Evolutionary conservation across 2,888 invertebrate species (phyloP).

Genomic region (Brenthis hecate): DNA sequence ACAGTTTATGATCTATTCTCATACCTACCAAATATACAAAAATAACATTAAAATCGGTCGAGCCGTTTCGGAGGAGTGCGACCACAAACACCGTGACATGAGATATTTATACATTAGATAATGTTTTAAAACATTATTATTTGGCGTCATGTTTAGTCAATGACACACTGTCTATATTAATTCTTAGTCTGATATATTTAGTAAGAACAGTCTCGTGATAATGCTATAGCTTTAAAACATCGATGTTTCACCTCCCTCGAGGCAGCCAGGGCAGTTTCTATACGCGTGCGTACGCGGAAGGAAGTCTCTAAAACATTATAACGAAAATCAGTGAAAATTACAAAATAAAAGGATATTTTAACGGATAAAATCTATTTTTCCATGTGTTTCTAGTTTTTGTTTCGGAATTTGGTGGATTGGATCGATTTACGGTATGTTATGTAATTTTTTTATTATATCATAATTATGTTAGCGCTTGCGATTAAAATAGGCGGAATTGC

Average conservation of each 20-base stretch:
- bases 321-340: neutral
- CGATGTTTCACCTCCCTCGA: neutral
- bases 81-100: too few relatives aligned
- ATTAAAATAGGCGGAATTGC: too few relatives aligned
- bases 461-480: too few relatives aligned
- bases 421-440: too few relatives aligned
- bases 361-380: neutral
- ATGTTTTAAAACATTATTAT: neutral
- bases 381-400: too few relatives aligned
- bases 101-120: too few relatives aligned
- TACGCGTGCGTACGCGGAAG: constrained; percentile 13
- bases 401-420: too few relatives aligned
- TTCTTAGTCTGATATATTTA: neutral
- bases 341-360: neutral
- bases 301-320: neutral
- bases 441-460: too few relatives aligned
- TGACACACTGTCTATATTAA: neutral
- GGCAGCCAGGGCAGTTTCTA: neutral
- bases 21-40: too few relatives aligned
- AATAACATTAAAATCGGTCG: too few relatives aligned
- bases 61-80: too few relatives aligned
- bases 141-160: neutral
- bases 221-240: neutral
- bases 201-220: neutral
- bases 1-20: too few relatives aligned